These are phyloP conservation scores for Eleginops maclovinus DNA, from an alignment of 2,113 vertebrate genomes.

Conservation along the genomic window DNA sequence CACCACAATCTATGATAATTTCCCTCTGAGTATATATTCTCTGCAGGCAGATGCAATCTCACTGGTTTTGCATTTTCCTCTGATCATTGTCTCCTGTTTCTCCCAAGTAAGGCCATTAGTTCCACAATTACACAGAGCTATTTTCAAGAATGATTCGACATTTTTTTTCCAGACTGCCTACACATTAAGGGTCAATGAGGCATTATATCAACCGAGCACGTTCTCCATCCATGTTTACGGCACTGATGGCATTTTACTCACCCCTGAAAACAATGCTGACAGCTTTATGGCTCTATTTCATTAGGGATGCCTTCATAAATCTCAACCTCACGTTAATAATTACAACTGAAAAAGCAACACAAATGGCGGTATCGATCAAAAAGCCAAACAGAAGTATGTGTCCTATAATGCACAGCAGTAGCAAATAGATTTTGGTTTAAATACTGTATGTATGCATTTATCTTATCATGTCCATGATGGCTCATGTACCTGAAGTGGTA, in stretches of 20 bases:
- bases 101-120: constrained; percentile 71
- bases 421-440: neutral
- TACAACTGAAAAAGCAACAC: constrained; percentile 33
- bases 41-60: constrained; percentile 59
- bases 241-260: constrained; percentile 53
- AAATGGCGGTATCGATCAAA: constrained; percentile 46
- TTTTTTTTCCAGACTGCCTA: constrained; percentile 38
- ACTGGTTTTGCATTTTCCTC: constrained; percentile 57
- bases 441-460: neutral
- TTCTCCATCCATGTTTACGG: constrained; percentile 56
- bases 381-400: constrained; percentile 28
- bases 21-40: constrained; percentile 57
- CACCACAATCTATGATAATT: constrained; percentile 69
- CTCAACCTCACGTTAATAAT: constrained; percentile 40
- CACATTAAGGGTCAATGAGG: constrained; percentile 66
- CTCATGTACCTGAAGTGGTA: neutral
- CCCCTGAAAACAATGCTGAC: constrained; percentile 44
- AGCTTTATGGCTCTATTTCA: constrained; percentile 62
- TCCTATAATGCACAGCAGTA: neutral
- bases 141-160: constrained; percentile 51
- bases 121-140: constrained; percentile 67
- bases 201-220: constrained; percentile 57
- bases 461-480: neutral
- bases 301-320: constrained; percentile 49
- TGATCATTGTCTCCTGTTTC: constrained; percentile 67